Percentiles rank a stretch among this genome's conserved stretches.
Conservation (phyloP, 2,113 vertebrate species). For the Jacana jacana region DNA sequence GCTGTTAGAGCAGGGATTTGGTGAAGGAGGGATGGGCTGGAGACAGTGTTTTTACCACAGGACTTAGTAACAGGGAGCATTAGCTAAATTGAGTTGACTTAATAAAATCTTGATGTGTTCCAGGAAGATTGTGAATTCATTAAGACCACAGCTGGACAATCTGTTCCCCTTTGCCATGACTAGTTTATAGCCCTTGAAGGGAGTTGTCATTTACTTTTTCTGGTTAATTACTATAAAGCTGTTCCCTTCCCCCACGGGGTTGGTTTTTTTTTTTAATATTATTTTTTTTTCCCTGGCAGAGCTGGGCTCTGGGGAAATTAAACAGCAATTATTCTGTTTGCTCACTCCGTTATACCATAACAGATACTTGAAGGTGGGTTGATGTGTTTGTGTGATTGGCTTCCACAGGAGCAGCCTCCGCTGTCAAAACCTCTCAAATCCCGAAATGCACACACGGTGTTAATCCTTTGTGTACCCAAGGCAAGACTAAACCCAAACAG, state of each 20-base stretch:
- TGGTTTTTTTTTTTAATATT: too few relatives aligned
- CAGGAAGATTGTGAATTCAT: conserved; percentile 62
- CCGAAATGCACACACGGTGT: not conserved
- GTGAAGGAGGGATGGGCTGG: not conserved
- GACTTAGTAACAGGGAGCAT: not conserved
- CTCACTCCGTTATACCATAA: not conserved
- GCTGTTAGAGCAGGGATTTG: not conserved
- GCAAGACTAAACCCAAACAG: conserved; percentile 9
- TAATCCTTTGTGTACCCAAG: conserved; percentile 42
- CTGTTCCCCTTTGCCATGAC: not conserved
- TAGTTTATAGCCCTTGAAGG: not conserved
- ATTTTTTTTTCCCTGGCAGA: not conserved
- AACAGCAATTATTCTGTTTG: conserved; percentile 43
- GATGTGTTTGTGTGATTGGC: not conserved
- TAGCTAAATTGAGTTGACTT: conserved; percentile 33
- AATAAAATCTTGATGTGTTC: conserved; percentile 39
- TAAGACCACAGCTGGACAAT: conserved; percentile 28
- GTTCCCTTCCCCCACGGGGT: not conserved
- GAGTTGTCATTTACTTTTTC: conserved; percentile 33
- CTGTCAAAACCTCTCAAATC: not conserved
- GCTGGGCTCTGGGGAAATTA: conserved; percentile 25
- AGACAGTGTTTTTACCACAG: not conserved
- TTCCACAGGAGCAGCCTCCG: not conserved
- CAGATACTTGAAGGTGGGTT: conserved; percentile 6
- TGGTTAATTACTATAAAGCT: conserved; percentile 28